Evolutionary conservation across 2,888 invertebrate species (phyloP).

Genomic region (Philopedon plagiatum): DNA sequence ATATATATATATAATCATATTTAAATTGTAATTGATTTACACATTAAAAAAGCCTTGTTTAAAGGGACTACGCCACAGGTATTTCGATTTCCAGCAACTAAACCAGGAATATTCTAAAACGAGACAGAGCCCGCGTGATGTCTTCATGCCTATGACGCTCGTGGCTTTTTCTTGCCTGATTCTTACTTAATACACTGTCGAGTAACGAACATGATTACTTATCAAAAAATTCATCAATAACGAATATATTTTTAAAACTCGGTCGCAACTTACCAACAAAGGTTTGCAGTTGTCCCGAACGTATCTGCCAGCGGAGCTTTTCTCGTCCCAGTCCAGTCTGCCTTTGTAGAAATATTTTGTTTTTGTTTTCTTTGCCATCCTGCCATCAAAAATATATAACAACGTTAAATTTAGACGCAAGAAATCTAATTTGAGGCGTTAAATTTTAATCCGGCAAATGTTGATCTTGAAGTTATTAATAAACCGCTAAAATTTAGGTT

Average conservation of each 20-base stretch:
- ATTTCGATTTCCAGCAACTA: no score
- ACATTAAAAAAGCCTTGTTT: no score
- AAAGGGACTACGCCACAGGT: no score
- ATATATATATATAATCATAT: no score
- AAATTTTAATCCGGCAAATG: slow-evolving; percentile 1
- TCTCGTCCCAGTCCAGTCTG: slow-evolving; percentile 98
- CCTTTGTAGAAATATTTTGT: slow-evolving; percentile 99
- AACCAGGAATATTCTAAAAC: no score
- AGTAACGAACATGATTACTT: no score
- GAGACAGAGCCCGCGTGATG: no score
- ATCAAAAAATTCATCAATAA: slow-evolving; percentile 20
- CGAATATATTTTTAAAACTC: background rate
- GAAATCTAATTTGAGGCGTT: slow-evolving; percentile 4
- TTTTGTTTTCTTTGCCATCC: slow-evolving; percentile 91
- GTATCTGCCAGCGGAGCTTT: slow-evolving; percentile 96
- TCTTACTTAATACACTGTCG: no score
- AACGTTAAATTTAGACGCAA: slow-evolving; percentile 18
- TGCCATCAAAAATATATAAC: slow-evolving; percentile 69
- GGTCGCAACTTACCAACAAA: slow-evolving; percentile 80
- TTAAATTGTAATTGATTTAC: no score
- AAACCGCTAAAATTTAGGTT: slow-evolving; percentile 10
- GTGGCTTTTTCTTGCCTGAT: no score
- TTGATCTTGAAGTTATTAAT: slow-evolving; percentile 31
- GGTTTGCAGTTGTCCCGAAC: slow-evolving; percentile 99
- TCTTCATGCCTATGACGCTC: no score